phyloP scores from a whole-genome alignment of 1,140 invertebrate species.

The Caenorhabditis brenneri region DNA sequence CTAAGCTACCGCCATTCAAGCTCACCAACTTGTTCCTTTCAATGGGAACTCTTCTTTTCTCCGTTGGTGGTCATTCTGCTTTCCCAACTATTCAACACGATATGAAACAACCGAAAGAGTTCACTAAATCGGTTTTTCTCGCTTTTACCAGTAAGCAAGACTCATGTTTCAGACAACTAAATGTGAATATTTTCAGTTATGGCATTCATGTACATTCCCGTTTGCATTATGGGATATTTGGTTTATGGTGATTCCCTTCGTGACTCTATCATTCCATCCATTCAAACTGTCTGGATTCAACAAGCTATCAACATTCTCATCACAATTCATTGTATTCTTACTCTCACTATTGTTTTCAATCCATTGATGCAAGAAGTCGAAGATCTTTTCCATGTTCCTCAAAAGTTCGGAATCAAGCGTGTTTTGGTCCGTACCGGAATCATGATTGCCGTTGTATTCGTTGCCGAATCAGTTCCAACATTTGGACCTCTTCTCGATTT shows the following conservation, averaged over 20 bases:
- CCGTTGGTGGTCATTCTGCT: conserved; percentile 72
- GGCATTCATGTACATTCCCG: conserved; percentile 65
- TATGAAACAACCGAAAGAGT: conserved; percentile 72
- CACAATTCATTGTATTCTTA: conserved; percentile 68
- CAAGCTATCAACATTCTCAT: conserved; percentile 68
- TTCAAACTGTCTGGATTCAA: conserved; percentile 61
- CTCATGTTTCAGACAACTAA: neutral
- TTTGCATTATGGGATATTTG: conserved; percentile 65
- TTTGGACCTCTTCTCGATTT: conserved; percentile 87
- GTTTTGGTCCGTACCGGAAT: conserved; percentile 80
- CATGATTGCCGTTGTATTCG: conserved; percentile 78
- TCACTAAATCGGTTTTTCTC: conserved; percentile 71
- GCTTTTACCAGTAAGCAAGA: conserved; percentile 71
- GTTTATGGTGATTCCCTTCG: conserved; percentile 67
- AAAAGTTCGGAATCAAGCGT: conserved; percentile 79
- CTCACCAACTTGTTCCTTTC: conserved; percentile 69
- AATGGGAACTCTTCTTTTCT: conserved; percentile 72
- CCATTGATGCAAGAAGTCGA: conserved; percentile 69
- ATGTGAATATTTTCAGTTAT: conserved; percentile 61
- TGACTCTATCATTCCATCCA: conserved; percentile 67
- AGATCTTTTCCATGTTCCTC: conserved; percentile 67
- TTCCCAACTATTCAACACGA: conserved; percentile 74
- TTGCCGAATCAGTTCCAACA: conserved; percentile 83
- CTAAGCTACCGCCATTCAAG: conserved; percentile 58
- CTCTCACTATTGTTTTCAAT: conserved; percentile 68